phyloP scores from a whole-genome alignment of 1,140 invertebrate genomes.

The Caenorhabditis remanei region DNA sequence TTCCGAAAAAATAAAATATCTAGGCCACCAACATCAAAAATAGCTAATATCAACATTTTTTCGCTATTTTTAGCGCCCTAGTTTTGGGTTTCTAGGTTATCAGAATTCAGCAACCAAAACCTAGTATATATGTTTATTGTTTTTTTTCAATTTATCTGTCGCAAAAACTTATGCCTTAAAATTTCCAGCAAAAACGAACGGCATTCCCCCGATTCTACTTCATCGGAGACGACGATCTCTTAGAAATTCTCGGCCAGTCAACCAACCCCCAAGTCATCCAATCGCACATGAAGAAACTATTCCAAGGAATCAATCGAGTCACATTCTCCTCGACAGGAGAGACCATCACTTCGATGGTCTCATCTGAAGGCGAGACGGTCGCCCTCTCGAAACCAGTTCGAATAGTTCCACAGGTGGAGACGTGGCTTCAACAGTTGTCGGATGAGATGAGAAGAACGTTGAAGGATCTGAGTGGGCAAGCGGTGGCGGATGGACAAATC shows the following conservation, averaged over 20 bases:
- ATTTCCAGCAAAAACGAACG: conserved; percentile 88
- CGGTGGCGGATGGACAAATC: conserved; percentile 82
- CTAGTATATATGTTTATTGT: too few species aligned
- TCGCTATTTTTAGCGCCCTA: too few species aligned
- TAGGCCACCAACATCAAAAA: too few species aligned
- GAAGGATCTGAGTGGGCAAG: conserved; percentile 82
- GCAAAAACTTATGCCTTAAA: too few species aligned
- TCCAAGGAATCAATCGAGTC: conserved; percentile 90
- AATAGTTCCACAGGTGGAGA: conserved; percentile 87
- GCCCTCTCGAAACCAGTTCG: conserved; percentile 84
- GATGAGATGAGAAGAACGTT: conserved; percentile 88
- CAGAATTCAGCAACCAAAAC: too few species aligned
- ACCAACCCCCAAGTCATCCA: conserved; percentile 92
- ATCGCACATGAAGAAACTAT: conserved; percentile 99
- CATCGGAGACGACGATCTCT: conserved; percentile 98
- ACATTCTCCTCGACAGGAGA: conserved; percentile 82
- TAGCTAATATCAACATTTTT: too few species aligned
- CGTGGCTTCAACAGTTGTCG: conserved; percentile 85
- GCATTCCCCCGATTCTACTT: conserved; percentile 98
- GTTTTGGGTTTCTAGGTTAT: too few species aligned
- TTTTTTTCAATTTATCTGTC: too few species aligned
- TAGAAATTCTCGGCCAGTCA: conserved; percentile 99
- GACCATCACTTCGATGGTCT: conserved; percentile 85
- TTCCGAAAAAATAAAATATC: too few species aligned
- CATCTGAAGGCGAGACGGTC: conserved; percentile 88